Percentiles rank a stretch among this genome's conserved stretches.
Evolutionary conservation across 2,113 vertebrate genomes (phyloP).

Genomic region (Edolisoma coerulescens): DNA sequence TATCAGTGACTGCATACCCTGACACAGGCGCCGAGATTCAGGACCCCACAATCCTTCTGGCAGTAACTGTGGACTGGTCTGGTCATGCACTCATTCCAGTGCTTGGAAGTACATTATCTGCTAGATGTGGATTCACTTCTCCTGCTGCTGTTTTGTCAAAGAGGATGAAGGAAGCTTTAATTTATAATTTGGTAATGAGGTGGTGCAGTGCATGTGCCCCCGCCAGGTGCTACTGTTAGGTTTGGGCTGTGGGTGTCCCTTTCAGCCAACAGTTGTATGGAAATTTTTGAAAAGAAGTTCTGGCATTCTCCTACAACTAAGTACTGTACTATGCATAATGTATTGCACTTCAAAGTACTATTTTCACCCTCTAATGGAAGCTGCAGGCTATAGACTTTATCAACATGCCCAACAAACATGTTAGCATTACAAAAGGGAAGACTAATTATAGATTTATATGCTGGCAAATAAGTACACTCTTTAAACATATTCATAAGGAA

Average conservation of each 20-base stretch:
- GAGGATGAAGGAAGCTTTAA: not conserved
- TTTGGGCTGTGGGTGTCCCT: not conserved
- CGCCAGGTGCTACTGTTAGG: not conserved
- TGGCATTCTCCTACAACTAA: not conserved
- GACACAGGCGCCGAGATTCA: not conserved
- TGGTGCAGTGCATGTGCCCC: fast-evolving
- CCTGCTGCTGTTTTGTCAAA: not conserved
- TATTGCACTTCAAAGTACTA: conserved; percentile 12
- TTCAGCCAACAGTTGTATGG: not conserved
- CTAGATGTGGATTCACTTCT: not conserved
- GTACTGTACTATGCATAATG: not conserved
- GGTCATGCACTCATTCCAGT: not conserved
- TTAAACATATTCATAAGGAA: conserved; percentile 40
- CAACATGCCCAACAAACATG: not conserved
- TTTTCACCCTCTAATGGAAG: not conserved
- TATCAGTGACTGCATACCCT: not conserved
- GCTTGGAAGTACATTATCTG: not conserved
- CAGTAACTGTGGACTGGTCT: not conserved
- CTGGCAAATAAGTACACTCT: conserved; percentile 18
- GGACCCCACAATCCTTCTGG: not conserved
- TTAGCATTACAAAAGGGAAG: conserved; percentile 41
- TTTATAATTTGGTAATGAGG: not conserved
- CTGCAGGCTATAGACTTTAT: conserved; percentile 48
- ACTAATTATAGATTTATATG: conserved; percentile 54
- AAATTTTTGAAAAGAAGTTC: not conserved